phyloP scores from a whole-genome alignment of 2,113 vertebrate species.

The Australoheros scitulus region DNA sequence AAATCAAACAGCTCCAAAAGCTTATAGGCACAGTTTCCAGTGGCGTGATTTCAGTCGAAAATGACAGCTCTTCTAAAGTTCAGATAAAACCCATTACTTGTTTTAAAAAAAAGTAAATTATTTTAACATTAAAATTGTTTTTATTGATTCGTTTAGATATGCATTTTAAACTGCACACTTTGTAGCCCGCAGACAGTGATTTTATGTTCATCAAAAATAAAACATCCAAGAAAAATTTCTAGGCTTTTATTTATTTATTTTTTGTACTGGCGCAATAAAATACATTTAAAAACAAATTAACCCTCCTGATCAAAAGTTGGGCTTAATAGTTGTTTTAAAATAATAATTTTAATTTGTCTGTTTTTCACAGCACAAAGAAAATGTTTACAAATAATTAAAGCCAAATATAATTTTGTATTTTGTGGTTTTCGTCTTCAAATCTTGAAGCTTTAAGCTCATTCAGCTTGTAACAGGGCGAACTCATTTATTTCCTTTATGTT shows the following conservation, averaged over 20 bases:
- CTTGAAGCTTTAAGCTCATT: background rate
- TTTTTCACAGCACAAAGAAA: background rate
- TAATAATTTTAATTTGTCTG: background rate
- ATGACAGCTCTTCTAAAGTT: background rate
- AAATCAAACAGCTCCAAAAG: constrained; percentile 60
- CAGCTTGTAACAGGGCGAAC: background rate
- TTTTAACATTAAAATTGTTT: background rate
- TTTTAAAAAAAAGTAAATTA: background rate
- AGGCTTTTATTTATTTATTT: too few relatives aligned
- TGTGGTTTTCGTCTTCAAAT: background rate
- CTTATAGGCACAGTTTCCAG: constrained; percentile 32
- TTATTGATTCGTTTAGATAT: background rate
- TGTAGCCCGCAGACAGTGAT: background rate
- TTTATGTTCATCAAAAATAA: background rate
- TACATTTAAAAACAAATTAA: background rate
- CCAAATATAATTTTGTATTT: background rate
- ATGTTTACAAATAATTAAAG: background rate
- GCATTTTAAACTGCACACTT: background rate
- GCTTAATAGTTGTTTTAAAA: background rate
- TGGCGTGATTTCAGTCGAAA: background rate
- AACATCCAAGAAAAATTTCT: background rate
- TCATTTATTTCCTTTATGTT: background rate
- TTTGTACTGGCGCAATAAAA: too few relatives aligned
- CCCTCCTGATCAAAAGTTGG: background rate
- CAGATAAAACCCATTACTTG: background rate